Conservation (phyloP, 2,888 invertebrate species). For the Dolomedes plantarius region DNA sequence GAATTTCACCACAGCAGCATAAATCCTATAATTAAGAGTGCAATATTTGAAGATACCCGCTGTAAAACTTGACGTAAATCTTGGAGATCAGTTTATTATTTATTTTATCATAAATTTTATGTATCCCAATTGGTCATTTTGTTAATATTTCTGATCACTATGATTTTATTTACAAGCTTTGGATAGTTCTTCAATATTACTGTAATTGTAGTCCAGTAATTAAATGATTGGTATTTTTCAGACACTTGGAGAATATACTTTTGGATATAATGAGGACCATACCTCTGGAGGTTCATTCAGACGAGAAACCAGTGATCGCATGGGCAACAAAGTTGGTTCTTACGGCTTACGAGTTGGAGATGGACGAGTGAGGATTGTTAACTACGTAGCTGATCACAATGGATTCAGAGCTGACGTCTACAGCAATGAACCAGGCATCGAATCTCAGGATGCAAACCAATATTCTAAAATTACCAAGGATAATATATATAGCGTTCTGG, state of each 20-base stretch:
- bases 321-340: conserved; percentile 61
- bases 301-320: conserved; percentile 65
- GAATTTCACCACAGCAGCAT: too few species aligned
- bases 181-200: too few species aligned
- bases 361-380: conserved; percentile 69
- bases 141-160: too few species aligned
- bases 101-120: too few species aligned
- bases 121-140: too few species aligned
- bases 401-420: conserved; percentile 70
- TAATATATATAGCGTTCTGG: conserved; percentile 1
- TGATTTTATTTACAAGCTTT: too few species aligned
- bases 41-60: too few species aligned
- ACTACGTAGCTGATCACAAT: conserved; percentile 71
- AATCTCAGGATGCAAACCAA: not conserved
- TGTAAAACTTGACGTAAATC: too few species aligned
- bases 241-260: conserved; percentile 69
- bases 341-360: conserved; percentile 69
- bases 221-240: too few species aligned
- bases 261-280: conserved; percentile 72
- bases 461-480: conserved; percentile 19
- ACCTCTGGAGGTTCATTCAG: conserved; percentile 70
- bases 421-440: conserved; percentile 70
- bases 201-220: too few species aligned
- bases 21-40: too few species aligned
- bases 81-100: too few species aligned